phyloP scores from a whole-genome alignment of 2,113 vertebrate species.

The Indri indri region DNA sequence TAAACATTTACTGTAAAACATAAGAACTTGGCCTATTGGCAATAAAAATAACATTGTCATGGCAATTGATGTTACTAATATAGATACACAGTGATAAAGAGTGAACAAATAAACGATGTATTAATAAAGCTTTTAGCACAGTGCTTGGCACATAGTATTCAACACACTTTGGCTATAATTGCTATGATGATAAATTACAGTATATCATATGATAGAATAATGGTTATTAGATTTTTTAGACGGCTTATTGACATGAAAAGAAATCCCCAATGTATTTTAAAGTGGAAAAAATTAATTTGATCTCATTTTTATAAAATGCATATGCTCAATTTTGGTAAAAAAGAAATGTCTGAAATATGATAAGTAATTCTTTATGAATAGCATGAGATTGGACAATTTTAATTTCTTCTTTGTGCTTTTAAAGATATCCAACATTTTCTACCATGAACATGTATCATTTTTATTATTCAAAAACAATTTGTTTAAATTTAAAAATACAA shows the following conservation, averaged over 20 bases:
- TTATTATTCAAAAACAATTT: background rate
- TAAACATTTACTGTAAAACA: background rate
- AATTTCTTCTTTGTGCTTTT: slow-evolving; percentile 15
- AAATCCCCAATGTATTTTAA: background rate
- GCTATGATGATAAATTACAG: background rate
- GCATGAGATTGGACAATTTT: background rate
- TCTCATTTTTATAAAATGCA: background rate
- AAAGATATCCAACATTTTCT: background rate
- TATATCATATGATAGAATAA: background rate
- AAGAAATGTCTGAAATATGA: background rate
- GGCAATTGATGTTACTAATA: background rate
- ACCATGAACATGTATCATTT: background rate
- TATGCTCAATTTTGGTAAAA: background rate
- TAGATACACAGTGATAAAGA: background rate
- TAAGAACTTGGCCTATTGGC: background rate
- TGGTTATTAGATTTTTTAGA: background rate
- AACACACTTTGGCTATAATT: background rate
- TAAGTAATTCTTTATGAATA: background rate
- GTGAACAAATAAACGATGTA: background rate
- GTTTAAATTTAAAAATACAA: background rate
- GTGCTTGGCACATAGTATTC: background rate
- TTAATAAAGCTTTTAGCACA: background rate
- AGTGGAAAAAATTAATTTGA: background rate
- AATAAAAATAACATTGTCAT: background rate
- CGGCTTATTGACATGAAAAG: background rate